Base-by-base conservation (phyloP, 2,888 invertebrate genomes). In the Hirtodrosophila confusa region DNA sequence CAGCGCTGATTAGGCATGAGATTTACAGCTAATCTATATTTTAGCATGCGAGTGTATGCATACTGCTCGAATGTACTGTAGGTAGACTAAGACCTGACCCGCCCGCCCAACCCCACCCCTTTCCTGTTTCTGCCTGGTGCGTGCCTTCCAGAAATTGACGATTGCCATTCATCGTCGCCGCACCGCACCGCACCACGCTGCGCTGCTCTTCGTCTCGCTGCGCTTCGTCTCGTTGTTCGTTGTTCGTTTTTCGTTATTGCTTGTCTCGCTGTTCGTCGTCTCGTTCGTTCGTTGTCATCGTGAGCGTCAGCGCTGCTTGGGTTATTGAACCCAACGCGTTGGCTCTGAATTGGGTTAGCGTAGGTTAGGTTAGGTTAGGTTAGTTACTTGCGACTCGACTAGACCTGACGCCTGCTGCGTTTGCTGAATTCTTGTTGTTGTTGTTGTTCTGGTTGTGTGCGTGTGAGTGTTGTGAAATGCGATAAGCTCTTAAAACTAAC, bases 21-120 rank as follows among this genome's bases (percentile, higher is more conserved):
- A 84, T 84, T 84, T 86, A 84, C 87, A 80, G 88, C 84, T 85
- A 85, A 88, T 85, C 88, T 86, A 83, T 86, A 85, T 86, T 80
- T 80, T 45, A 82, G 67, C 65, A 83, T 36, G 36, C 17, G 12
- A 12, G 40, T 57, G 33, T 57, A 11, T 56, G 51, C 54, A 49
- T 41, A 58, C 77, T 51, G 55, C 63, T 56, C 47, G 49, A 53
- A 61, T 43, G 41, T 49, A 57, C 51, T 68, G 68, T 75, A 58
- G 68, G 36, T 47, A 48, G 54, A 35, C 65, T 40, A 49, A 37
- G 36, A 54, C 31, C 11, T 33, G 35, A 10, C 10, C 12, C 1
- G 0, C 6, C n/a, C 9, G 0, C n/a, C 5, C 3, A 23, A 8
- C 9, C 1, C 8, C 0, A 17, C 4, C 8, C 4, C 12, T 10